Conservation (phyloP, 2,888 invertebrate genomes). For the Drosophila lutescens region DNA sequence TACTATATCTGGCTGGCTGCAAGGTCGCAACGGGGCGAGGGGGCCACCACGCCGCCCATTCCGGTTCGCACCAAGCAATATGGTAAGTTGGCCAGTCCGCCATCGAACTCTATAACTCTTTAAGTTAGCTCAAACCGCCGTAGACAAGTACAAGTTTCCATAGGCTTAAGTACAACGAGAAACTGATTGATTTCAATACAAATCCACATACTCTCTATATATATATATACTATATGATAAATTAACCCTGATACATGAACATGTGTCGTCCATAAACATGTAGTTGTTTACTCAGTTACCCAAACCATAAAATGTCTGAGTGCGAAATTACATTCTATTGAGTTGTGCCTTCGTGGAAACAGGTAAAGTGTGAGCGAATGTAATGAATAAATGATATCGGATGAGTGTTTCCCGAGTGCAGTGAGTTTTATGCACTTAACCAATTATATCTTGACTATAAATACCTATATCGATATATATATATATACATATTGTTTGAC, state of each 20-base stretch:
- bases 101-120: slow-evolving; percentile 11
- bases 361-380: slow-evolving; percentile 43
- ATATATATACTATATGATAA: slow-evolving; percentile 32
- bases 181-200: slow-evolving; percentile 33
- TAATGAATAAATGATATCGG: slow-evolving; percentile 35
- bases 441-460: slow-evolving; percentile 15
- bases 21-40: slow-evolving; percentile 95
- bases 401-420: slow-evolving; percentile 12
- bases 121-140: slow-evolving; percentile 68
- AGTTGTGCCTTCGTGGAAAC: slow-evolving; percentile 43
- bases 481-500: slow-evolving; percentile 48
- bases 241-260: slow-evolving; percentile 29
- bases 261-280: slow-evolving; percentile 44
- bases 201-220: slow-evolving; percentile 35
- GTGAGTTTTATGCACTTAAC: slow-evolving; percentile 55
- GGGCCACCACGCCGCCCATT: slow-evolving; percentile 96
- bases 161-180: slow-evolving; percentile 62
- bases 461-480: slow-evolving; percentile 27
- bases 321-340: slow-evolving; percentile 27
- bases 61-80: slow-evolving; percentile 98
- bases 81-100: slow-evolving; percentile 89
- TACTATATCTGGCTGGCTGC: slow-evolving; percentile 99
- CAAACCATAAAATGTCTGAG: slow-evolving; percentile 39
- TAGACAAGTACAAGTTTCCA: slow-evolving; percentile 60
- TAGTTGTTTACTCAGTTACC: slow-evolving; percentile 64